Evolutionary conservation across 2,113 vertebrate species (phyloP).

Genomic region (Calidris pygmaea): DNA sequence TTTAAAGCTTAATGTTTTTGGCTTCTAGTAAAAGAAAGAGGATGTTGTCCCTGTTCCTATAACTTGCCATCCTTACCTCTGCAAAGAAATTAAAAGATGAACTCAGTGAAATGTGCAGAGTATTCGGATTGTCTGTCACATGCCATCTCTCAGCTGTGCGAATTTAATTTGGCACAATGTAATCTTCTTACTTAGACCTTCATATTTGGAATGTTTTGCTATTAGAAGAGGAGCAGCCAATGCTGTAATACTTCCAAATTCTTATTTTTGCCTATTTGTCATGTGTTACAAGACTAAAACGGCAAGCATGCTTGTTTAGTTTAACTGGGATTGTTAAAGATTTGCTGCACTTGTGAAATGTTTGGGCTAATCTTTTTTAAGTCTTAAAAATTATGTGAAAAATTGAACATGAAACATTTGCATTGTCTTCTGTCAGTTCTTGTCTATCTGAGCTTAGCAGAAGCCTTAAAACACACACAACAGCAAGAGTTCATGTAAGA

Average conservation of each 20-base stretch:
- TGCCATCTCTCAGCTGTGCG: not conserved
- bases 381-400: not conserved
- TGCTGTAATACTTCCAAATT: not conserved
- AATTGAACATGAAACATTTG: not conserved
- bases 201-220: not conserved
- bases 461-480: not conserved
- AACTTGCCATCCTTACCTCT: not conserved
- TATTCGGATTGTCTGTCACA: not conserved
- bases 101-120: not conserved
- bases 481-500: not conserved
- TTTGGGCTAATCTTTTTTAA: not conserved
- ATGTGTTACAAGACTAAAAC: not conserved
- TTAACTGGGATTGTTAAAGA: not conserved
- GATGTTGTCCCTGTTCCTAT: not conserved
- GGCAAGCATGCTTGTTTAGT: not conserved
- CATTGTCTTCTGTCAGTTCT: not conserved
- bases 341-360: not conserved
- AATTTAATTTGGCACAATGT: conserved; percentile 9
- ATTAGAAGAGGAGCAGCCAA: not conserved
- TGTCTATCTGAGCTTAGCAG: not conserved
- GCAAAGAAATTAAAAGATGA: not conserved
- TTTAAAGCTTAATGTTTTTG: not conserved
- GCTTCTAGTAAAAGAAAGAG: not conserved
- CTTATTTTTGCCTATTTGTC: not conserved
- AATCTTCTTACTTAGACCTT: conserved; percentile 13